These are phyloP conservation scores for Osedax frankpressi DNA, from an alignment of 2,888 invertebrate species.

Conservation along the genomic window DNA sequence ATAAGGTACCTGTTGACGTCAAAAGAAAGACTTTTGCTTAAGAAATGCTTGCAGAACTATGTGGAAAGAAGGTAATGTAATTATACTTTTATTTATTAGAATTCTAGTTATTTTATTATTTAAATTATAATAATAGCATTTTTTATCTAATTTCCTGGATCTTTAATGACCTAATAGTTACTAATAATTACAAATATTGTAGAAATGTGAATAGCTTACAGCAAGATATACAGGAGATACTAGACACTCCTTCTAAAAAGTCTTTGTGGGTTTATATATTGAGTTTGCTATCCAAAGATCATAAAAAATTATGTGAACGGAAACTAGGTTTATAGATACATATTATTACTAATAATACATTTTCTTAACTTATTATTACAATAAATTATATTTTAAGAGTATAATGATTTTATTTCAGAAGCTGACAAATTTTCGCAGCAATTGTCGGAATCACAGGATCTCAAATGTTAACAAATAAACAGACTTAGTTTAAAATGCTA, in stretches of 20 bases:
- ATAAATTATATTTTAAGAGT: neutral
- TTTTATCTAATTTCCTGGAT: neutral
- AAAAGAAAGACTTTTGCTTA: conserved; percentile 36
- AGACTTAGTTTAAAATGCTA: too few relatives aligned
- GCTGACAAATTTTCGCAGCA: too few relatives aligned
- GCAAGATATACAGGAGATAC: conserved; percentile 33
- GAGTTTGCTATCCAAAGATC: conserved; percentile 33
- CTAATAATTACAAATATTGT: conserved; percentile 10
- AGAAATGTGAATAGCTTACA: conserved; percentile 36
- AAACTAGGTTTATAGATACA: conserved; percentile 24
- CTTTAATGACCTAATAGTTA: neutral
- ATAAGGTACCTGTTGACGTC: conserved; percentile 41
- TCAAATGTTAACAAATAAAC: too few relatives aligned
- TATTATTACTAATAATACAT: conserved; percentile 4
- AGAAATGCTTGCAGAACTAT: conserved; percentile 37
- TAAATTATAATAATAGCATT: too few relatives aligned
- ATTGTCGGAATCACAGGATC: too few relatives aligned
- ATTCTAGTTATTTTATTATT: neutral
- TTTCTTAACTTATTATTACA: neutral
- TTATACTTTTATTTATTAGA: neutral
- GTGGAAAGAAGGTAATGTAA: conserved; percentile 33
- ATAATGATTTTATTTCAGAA: neutral
- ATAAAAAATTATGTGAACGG: conserved; percentile 30
- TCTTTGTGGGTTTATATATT: conserved; percentile 41
- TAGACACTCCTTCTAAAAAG: conserved; percentile 43